phyloP scores from a whole-genome alignment of 2,888 invertebrate genomes.

The Amphipoea oculea region DNA sequence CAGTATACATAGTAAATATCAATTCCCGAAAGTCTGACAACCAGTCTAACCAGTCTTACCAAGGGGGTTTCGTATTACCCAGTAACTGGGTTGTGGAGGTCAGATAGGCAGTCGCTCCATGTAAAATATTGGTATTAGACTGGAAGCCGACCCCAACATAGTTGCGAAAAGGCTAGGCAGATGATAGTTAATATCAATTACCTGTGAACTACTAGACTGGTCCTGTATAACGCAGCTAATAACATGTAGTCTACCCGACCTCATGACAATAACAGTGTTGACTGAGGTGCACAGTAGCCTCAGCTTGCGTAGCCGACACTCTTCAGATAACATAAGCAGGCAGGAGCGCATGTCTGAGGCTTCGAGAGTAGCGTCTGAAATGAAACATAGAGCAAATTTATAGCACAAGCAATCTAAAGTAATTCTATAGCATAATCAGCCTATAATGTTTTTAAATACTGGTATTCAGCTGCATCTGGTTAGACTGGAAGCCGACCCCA shows the following conservation, averaged over 20 bases:
- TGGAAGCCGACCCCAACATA: too few relatives aligned
- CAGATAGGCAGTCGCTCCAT: too few relatives aligned
- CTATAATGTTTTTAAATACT: not conserved
- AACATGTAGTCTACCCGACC: constrained; percentile 75
- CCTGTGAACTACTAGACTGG: constrained; percentile 78
- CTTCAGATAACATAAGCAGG: constrained; percentile 80
- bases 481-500: too few relatives aligned
- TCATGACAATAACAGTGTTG: constrained; percentile 79
- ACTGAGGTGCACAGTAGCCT: constrained; percentile 79
- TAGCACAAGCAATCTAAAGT: not conserved
- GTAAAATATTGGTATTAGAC: too few relatives aligned
- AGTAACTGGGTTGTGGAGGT: too few relatives aligned
- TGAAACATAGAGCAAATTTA: not conserved
- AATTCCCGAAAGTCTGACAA: not conserved
- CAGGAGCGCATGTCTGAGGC: constrained; percentile 84
- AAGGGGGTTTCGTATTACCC: too few relatives aligned
- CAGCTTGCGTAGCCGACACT: constrained; percentile 76
- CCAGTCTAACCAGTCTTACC: too few relatives aligned
- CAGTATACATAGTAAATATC: too few relatives aligned
- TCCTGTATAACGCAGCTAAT: constrained; percentile 75
- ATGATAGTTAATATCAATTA: constrained; percentile 44
- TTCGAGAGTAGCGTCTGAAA: constrained; percentile 77
- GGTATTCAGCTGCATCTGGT: too few relatives aligned
- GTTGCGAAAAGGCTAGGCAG: too few relatives aligned
- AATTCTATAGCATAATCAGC: not conserved